phyloP scores from a whole-genome alignment of 2,113 vertebrate genomes.

The Vulpes vulpes region DNA sequence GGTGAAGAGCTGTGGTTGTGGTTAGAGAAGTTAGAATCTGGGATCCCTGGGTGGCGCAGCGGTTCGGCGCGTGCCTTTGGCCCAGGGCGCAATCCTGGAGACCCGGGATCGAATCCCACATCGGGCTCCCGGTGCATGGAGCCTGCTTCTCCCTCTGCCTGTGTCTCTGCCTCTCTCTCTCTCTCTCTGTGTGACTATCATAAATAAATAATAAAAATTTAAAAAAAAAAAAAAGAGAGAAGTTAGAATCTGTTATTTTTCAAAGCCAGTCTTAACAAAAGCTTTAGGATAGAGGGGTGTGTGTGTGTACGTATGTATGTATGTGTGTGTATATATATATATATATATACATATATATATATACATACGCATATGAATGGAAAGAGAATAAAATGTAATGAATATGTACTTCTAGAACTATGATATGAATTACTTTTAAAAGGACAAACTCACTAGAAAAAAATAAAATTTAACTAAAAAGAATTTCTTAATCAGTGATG shows the following conservation, averaged over 20 bases:
- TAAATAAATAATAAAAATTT: no score
- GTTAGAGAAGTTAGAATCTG: constrained; percentile 69
- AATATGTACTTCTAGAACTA: constrained; percentile 7
- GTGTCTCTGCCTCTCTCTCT: no score
- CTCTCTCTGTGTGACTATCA: no score
- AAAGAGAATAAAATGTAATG: background rate
- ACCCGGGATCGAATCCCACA: no score
- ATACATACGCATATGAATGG: background rate
- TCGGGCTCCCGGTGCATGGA: no score
- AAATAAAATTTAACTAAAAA: constrained; percentile 63
- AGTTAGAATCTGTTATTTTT: constrained; percentile 49
- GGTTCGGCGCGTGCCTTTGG: no score
- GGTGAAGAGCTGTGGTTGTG: constrained; percentile 26
- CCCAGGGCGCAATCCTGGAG: no score
- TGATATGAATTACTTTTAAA: constrained; percentile 22
- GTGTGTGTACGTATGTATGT: no score
- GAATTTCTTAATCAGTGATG: constrained; percentile 56
- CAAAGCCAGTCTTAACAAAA: constrained; percentile 28
- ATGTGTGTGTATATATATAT: background rate
- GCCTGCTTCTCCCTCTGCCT: no score
- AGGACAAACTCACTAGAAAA: constrained; percentile 42
- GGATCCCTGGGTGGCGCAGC: no score
- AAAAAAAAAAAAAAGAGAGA: constrained; percentile 28
- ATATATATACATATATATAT: no score
- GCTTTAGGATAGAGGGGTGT: background rate